Conservation (phyloP, 2,113 vertebrate species). For the Nipponia nippon region DNA sequence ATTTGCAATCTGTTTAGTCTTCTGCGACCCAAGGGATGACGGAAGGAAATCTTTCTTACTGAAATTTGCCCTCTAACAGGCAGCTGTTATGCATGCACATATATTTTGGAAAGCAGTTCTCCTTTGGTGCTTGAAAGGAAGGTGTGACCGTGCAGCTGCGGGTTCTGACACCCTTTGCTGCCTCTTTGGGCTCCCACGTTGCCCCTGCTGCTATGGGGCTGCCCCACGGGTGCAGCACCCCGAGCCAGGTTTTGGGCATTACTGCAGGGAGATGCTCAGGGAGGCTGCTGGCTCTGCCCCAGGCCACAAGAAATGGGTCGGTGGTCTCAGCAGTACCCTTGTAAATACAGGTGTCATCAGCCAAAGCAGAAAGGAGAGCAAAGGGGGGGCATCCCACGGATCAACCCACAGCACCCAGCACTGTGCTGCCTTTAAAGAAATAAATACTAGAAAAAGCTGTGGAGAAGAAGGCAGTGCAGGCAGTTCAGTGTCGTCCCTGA, state of each 20-base stretch:
- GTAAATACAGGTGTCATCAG: background rate
- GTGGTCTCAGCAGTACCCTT: rapidly evolving
- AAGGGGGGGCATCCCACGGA: background rate
- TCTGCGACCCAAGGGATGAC: background rate
- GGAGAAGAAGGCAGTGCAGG: background rate
- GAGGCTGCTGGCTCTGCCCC: background rate
- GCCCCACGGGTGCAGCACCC: background rate
- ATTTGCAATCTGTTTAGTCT: background rate
- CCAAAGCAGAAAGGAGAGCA: background rate
- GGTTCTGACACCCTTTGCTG: background rate
- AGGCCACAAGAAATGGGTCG: background rate
- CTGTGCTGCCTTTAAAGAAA: background rate
- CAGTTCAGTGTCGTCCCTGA: background rate
- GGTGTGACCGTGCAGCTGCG: background rate
- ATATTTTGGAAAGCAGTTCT: background rate
- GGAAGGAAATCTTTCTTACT: background rate
- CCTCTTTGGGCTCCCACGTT: background rate
- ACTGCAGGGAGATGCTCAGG: background rate
- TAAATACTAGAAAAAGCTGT: background rate
- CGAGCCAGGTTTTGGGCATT: rapidly evolving
- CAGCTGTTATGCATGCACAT: background rate
- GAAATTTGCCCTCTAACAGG: background rate
- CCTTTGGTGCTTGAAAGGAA: background rate
- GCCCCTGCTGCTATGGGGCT: background rate
- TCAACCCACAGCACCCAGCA: background rate